Percentiles rank a stretch among this genome's conserved stretches.
Evolutionary conservation across 35 echinoderm and acorn worm genomes (phyloP).

Genomic region (Strongylocentrotus purpuratus): DNA sequence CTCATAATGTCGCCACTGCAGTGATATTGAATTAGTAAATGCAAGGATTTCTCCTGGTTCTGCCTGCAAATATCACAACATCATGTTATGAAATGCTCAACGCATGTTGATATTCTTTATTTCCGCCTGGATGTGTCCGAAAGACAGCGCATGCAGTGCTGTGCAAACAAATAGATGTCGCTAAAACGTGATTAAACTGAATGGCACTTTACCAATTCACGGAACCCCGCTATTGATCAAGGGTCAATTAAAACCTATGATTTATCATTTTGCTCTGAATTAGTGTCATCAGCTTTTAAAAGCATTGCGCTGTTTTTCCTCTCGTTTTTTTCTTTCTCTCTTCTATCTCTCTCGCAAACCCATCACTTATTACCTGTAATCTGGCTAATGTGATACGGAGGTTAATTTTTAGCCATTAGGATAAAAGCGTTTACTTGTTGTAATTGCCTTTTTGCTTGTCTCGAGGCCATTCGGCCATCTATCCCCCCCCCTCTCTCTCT

Average conservation of each 20-base stretch:
- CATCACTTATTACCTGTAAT: conserved; percentile 18
- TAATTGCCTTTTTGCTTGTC: conserved; percentile 19
- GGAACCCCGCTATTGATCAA: conserved; percentile 16
- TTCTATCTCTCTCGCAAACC: background rate
- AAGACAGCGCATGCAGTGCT: background rate
- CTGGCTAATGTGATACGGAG: conserved; percentile 37
- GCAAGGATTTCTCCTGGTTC: background rate
- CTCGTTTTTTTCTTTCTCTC: background rate
- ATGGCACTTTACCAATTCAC: background rate
- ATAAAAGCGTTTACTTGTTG: conserved; percentile 22
- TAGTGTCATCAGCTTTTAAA: conserved; percentile 44
- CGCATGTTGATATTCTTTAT: conserved; percentile 1
- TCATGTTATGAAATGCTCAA: background rate
- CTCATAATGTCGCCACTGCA: background rate
- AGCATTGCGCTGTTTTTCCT: conserved; percentile 1
- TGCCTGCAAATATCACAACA: background rate
- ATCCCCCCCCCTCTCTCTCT: background rate
- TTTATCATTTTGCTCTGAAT: conserved; percentile 38
- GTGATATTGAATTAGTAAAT: background rate
- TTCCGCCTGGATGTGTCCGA: background rate
- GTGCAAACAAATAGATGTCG: conserved; percentile 6
- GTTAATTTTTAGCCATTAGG: conserved; percentile 48
- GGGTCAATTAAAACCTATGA: conserved; percentile 27
- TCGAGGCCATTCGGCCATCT: background rate
- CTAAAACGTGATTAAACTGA: conserved; percentile 23